Percentiles rank a stretch among this genome's conserved stretches.
Evolutionary conservation across 2,797 vertebrate genomes (phyloP).

Genomic region (Bovichtus variegatus): DNA sequence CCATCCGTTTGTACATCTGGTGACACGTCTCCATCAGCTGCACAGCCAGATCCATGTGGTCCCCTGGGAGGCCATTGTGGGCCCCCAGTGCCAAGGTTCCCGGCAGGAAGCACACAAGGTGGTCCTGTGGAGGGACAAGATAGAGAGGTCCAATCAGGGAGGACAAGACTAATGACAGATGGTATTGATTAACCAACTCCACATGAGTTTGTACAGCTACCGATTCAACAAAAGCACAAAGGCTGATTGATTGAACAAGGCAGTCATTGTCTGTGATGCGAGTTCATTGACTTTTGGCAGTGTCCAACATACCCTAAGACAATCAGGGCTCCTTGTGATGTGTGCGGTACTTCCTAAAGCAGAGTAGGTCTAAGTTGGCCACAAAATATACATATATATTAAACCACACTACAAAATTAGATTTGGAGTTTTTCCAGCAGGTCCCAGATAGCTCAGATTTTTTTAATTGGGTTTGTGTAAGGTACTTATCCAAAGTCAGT

Average conservation of each 20-base stretch:
- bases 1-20: constrained; percentile 96
- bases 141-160: neutral
- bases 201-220: neutral
- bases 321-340: neutral
- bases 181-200: constrained; percentile 8
- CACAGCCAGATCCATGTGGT: constrained; percentile 94
- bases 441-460: too few relatives aligned
- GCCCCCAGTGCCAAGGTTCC: constrained; percentile 94
- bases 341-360: neutral
- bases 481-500: too few relatives aligned
- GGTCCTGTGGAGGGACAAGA: constrained; percentile 86
- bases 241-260: constrained; percentile 26
- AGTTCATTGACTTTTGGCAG: neutral
- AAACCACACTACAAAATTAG: neutral
- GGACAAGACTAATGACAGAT: neutral
- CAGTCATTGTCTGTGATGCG: neutral
- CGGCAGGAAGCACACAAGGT: constrained; percentile 97
- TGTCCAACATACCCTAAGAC: neutral
- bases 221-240: constrained; percentile 11
- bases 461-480: too few relatives aligned
- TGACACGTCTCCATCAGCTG: constrained; percentile 95
- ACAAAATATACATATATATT: neutral
- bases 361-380: neutral
- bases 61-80: constrained; percentile 90
- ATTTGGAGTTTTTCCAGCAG: neutral